phyloP scores from a whole-genome alignment of 2,888 invertebrate species.

The Hyles lineata region DNA sequence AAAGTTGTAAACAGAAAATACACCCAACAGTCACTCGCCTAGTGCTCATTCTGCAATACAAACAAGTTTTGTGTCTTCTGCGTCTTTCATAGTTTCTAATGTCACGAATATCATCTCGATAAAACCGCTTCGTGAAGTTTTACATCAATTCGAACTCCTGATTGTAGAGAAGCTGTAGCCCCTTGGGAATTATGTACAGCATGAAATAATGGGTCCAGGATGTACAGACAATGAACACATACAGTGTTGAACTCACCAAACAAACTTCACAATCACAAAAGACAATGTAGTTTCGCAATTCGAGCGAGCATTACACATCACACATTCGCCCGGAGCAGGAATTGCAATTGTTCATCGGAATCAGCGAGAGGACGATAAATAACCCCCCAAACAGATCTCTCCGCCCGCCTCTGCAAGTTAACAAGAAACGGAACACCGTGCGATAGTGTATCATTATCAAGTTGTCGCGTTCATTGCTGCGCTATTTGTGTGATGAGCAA shows the following conservation, averaged over 20 bases:
- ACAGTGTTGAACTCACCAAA: background rate
- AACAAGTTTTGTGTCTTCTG: too few relatives aligned
- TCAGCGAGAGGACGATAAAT: constrained; percentile 1
- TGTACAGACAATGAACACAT: background rate
- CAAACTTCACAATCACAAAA: background rate
- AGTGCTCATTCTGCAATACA: too few relatives aligned
- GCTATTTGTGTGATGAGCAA: constrained; percentile 29
- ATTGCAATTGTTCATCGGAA: constrained; percentile 2
- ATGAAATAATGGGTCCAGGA: too few relatives aligned
- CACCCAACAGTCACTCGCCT: background rate
- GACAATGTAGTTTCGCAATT: background rate
- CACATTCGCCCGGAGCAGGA: background rate
- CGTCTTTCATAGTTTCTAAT: background rate
- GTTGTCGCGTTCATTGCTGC: constrained; percentile 17
- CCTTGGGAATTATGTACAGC: too few relatives aligned
- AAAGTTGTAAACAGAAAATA: background rate
- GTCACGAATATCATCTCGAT: background rate
- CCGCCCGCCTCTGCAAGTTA: constrained; percentile 40
- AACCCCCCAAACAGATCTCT: constrained; percentile 31
- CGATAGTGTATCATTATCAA: constrained; percentile 34
- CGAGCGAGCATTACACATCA: constrained; percentile 3
- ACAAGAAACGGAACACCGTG: constrained; percentile 48
- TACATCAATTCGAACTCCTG: too few relatives aligned
- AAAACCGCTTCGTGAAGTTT: too few relatives aligned
- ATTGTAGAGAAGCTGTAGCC: too few relatives aligned